A percentile compares a stretch with the other conserved stretches of the same genome.
phyloP scores from a whole-genome alignment of 1,140 invertebrate genomes.

The Neodiprion lecontei region DNA sequence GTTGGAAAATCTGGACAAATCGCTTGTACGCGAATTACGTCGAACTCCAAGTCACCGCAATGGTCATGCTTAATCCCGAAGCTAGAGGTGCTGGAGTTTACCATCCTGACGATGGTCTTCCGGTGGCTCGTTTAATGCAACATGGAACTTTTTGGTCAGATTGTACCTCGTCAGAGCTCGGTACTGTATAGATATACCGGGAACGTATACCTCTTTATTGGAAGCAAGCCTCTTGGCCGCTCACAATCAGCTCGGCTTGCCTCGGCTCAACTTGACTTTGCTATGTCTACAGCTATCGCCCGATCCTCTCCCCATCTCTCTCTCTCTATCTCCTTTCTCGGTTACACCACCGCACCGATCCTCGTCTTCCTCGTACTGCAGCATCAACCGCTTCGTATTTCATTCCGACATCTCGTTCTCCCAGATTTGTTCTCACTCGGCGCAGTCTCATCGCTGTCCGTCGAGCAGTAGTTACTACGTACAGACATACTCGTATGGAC shows the following conservation, averaged over 20 bases:
- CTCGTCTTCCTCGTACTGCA: background rate
- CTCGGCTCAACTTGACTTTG: background rate
- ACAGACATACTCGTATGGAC: background rate
- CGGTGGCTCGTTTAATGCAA: too few relatives aligned
- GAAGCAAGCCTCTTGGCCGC: conserved; percentile 27
- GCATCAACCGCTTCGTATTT: conserved; percentile 19
- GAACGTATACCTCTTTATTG: conserved; percentile 30
- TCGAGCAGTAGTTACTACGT: background rate
- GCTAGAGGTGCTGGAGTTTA: background rate
- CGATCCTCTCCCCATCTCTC: conserved; percentile 4
- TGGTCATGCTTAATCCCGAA: background rate
- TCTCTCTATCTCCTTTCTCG: conserved; percentile 7
- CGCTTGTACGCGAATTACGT: too few relatives aligned
- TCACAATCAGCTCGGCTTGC: conserved; percentile 1
- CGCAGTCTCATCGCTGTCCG: background rate
- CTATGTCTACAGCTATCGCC: background rate
- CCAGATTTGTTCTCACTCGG: conserved; percentile 25
- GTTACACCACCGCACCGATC: too few relatives aligned
- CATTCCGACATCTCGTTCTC: conserved; percentile 21
- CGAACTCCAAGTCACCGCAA: too few relatives aligned
- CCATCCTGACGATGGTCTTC: background rate
- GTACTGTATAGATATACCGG: conserved; percentile 1
- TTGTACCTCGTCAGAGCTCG: background rate
- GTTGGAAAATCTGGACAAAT: too few relatives aligned
- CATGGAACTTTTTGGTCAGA: background rate